Percentiles rank a stretch among this genome's conserved stretches.
Evolutionary conservation across 2,113 vertebrate genomes (phyloP).

Genomic region (Menidia beryllina): DNA sequence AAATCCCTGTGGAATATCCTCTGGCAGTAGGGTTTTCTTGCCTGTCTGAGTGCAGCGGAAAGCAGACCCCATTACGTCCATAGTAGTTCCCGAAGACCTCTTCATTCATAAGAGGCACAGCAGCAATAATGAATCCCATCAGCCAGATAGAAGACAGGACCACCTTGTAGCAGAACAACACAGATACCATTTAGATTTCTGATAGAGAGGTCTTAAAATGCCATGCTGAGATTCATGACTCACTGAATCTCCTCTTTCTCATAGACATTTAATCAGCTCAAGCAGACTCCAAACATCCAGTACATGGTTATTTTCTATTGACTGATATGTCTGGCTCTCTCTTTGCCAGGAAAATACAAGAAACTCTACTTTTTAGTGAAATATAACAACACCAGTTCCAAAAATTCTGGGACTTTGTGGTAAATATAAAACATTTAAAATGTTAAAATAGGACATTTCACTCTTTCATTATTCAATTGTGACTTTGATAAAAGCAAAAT

Average conservation of each 20-base stretch:
- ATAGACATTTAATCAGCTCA: background rate
- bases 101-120: slow-evolving; percentile 83
- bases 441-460: no score
- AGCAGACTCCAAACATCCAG: slow-evolving; percentile 1
- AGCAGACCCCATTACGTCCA: slow-evolving; percentile 88
- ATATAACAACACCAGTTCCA: background rate
- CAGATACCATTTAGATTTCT: slow-evolving; percentile 17
- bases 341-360: background rate
- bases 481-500: no score
- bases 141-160: slow-evolving; percentile 83
- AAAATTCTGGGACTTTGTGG: no score
- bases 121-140: slow-evolving; percentile 84
- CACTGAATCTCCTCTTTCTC: background rate
- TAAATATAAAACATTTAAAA: no score
- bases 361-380: no score
- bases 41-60: slow-evolving; percentile 87
- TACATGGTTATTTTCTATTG: background rate
- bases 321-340: background rate
- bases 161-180: slow-evolving; percentile 23
- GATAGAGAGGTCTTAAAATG: background rate
- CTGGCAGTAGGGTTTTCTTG: slow-evolving; percentile 84
- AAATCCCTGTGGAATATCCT: slow-evolving; percentile 87
- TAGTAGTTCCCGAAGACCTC: slow-evolving; percentile 89
- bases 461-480: no score
- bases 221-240: background rate